Base-by-base conservation (phyloP, 1,140 invertebrate species). In the Polyergus mexicanus region DNA sequence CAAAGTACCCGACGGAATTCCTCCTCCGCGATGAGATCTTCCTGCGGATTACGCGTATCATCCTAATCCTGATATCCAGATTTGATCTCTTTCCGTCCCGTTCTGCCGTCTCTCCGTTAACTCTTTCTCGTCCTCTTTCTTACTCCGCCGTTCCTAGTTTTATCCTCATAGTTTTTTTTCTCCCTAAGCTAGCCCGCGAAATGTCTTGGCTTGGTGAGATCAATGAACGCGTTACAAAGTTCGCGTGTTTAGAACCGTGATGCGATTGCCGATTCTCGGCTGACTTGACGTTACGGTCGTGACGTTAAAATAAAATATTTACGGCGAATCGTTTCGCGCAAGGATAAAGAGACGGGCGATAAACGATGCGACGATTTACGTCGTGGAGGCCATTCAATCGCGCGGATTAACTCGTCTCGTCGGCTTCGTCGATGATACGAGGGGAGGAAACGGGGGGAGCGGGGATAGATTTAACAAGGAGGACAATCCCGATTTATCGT, bases 401-500 rank as follows among this genome's bases (percentile, higher is more conserved):
- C 81, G 69, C 54, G 78, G 89, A 93, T 92, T 93, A 92, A 91
- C 86, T 91, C 90, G 88, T 92, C 88, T 85, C 60, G 58, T 86
- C 77, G 77, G 76, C 63, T 81, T 32, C 35, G 19, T n/a, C 28
- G 11, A 62, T 16, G 58, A 83, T 62, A 69, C 60, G 69, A 63
- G 3, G 54, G 32, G 35, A 32, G 22, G 69, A 41, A 35, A 63
- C n/a, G 74, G 54, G 28, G 56, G 11, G 44, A 16, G 11, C 51
- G 78, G 58, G 28, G 56, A 41, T 56, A 85, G 81, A 77, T 89
- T 90, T 89, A 84, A 87, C 80, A 85, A 87, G 66, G 60, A 93
- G 89, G 90, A 92, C 91, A 90, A 92, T 92, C 86, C 89, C 92
- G 91, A 94, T 94, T 94, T 93, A 94, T 94, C 91, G 90, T 63